Percentiles rank a stretch among this genome's conserved stretches.
These are phyloP conservation scores for Toxotes chatareus DNA, from an alignment of 2,113 vertebrate species.

Conservation along the genomic window DNA sequence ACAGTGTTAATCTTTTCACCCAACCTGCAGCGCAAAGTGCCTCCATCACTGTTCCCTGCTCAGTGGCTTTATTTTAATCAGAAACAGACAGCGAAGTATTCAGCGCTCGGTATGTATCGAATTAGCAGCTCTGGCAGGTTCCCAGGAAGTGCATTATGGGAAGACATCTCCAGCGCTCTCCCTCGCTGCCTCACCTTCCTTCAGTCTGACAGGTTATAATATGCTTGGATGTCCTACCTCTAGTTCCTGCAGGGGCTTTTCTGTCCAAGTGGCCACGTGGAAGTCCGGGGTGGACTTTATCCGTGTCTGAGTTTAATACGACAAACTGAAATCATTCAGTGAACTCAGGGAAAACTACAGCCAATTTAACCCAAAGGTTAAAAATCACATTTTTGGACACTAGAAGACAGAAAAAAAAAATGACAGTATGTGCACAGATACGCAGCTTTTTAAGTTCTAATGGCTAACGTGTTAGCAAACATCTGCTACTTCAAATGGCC, in stretches of 20 bases:
- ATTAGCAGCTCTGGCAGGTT: conserved; percentile 49
- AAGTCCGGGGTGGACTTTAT: not conserved
- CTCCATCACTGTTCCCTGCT: conserved; percentile 25
- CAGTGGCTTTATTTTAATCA: conserved; percentile 55
- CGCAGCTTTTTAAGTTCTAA: too few relatives aligned
- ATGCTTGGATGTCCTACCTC: not conserved
- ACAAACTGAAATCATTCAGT: not conserved
- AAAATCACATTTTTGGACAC: not conserved
- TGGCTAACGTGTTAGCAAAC: not conserved
- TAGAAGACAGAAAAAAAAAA: conserved; percentile 1
- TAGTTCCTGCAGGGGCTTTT: not conserved
- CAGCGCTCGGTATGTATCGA: not conserved
- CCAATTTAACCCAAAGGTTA: not conserved
- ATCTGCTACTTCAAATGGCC: not conserved
- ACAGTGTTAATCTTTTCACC: conserved; percentile 56
- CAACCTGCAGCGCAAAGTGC: conserved; percentile 45
- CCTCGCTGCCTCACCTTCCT: conserved; percentile 15
- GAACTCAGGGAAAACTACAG: not conserved
- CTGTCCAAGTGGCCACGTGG: not conserved
- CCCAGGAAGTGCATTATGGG: conserved; percentile 65
- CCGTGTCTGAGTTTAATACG: not conserved
- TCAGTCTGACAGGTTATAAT: conserved; percentile 36
- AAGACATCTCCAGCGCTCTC: conserved; percentile 14
- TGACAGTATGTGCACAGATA: too few relatives aligned
- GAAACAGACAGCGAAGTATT: conserved; percentile 25